Base-by-base conservation (phyloP, 2,888 invertebrate genomes). In the Zygaena filipendulae region DNA sequence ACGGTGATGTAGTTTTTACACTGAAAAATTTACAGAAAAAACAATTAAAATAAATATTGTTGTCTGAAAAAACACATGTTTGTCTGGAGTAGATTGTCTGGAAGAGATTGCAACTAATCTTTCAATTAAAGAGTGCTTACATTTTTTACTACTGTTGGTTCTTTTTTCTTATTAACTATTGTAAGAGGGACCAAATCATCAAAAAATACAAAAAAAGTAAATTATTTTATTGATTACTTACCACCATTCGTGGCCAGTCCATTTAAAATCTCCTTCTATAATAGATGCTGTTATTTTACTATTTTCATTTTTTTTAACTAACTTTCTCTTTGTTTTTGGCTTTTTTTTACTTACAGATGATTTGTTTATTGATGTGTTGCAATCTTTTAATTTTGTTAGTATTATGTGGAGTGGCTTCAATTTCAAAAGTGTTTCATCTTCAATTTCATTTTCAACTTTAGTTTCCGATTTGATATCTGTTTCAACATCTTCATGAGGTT, bases 221-320 rank as follows among this genome's bases (percentile, higher is more conserved):
- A 11, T 19, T 14, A 13, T 21, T 18, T 13, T 16, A 36, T 13
- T 28, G n/a, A n/a, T n/a, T n/a, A n/a, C n/a, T 61, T 71, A 80
- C 79, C 75, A 68, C 77, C 75, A 77, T 50, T 53, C 52, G 42
- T 64, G 59, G 25, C 68, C 75, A 45, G 44, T 63, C 75, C 75
- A 80, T 19, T 46, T 29, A 48, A 64, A 77, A 36, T 64, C 61
- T 22, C 68, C 70, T 54, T 77, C 77, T 42, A 75, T 45, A 42
- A 77, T 49, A 35, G 75, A 70, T 27, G 68, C 53, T 23, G 71
- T 71, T 33, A 71, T 53, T 42, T 50, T 66, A 38, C 55, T 62
- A 11, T 57, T 59, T 35, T 45, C 49, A 22, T 36, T 39, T 25
- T 36, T 41, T 16, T 30, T 36, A 18, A 29, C 32, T 29, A n/a